Conservation (phyloP, 2,888 invertebrate species). For the Maniola hyperantus region DNA sequence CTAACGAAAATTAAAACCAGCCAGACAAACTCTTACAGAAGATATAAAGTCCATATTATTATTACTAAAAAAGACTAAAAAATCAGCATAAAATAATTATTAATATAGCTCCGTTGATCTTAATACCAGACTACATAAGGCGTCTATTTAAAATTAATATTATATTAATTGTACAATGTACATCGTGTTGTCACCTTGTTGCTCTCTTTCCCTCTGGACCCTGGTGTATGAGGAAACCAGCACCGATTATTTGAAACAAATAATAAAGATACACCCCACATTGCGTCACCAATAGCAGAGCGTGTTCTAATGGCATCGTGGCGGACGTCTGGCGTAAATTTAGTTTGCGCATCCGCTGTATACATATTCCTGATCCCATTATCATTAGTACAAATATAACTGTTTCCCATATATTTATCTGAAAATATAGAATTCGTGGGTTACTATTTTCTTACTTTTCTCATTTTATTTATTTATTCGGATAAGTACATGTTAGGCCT, state of each 20-base stretch:
- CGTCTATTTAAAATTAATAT: too few relatives aligned
- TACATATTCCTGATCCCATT: slow-evolving; percentile 66
- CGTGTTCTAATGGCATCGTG: slow-evolving; percentile 84
- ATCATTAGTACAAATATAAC: slow-evolving; percentile 72
- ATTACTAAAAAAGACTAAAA: too few relatives aligned
- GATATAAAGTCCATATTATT: too few relatives aligned
- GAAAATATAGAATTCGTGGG: slow-evolving; percentile 43
- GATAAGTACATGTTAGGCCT: too few relatives aligned
- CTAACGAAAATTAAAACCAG: too few relatives aligned
- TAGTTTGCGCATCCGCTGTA: slow-evolving; percentile 69
- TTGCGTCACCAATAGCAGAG: slow-evolving; percentile 89
- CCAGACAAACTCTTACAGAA: too few relatives aligned
- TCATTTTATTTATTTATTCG: too few relatives aligned
- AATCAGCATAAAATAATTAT: too few relatives aligned
- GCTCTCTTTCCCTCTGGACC: slow-evolving; percentile 64
- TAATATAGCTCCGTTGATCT: too few relatives aligned
- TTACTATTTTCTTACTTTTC: not conserved
- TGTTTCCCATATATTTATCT: slow-evolving; percentile 83
- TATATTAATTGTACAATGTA: not conserved
- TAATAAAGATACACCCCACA: slow-evolving; percentile 91
- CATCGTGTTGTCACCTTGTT: slow-evolving; percentile 56
- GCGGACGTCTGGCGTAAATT: slow-evolving; percentile 61
- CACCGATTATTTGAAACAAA: slow-evolving; percentile 89
- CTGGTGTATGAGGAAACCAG: slow-evolving; percentile 80
- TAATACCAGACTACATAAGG: too few relatives aligned